These are phyloP conservation scores for Chroicocephalus ridibundus DNA, from an alignment of 2,113 vertebrate species.

Conservation along the genomic window DNA sequence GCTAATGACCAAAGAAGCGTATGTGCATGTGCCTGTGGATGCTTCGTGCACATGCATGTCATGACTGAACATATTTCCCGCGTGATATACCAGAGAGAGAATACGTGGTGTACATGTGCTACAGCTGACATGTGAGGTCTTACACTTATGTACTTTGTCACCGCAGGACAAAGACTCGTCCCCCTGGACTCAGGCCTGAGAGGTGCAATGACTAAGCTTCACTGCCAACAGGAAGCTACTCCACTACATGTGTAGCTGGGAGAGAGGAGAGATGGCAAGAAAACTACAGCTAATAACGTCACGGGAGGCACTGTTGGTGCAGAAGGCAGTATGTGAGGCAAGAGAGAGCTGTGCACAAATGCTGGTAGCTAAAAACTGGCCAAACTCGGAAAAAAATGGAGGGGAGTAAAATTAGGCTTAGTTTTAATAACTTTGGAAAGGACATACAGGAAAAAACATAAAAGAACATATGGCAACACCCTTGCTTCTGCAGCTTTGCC, in stretches of 20 bases:
- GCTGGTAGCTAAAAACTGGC: background rate
- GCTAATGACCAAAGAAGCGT: accelerated
- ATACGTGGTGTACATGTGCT: background rate
- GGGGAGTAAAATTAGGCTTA: background rate
- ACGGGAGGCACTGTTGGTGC: background rate
- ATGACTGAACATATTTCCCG: background rate
- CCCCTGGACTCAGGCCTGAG: background rate
- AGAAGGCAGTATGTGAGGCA: background rate
- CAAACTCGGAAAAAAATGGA: background rate
- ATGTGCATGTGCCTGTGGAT: background rate
- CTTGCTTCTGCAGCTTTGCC: background rate
- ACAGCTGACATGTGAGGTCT: background rate
- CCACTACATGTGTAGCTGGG: background rate
- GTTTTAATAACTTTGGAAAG: background rate
- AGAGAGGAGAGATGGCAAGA: background rate
- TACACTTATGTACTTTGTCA: background rate
- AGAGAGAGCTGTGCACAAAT: background rate
- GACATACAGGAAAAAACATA: background rate
- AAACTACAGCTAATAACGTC: background rate
- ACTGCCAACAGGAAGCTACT: background rate
- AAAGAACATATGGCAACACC: constrained; percentile 1
- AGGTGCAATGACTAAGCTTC: background rate
- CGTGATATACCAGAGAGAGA: background rate
- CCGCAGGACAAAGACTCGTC: background rate
- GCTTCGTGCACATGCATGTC: background rate